Base-by-base conservation (phyloP, 35 echinoderm and acorn worm species). In the Strongylocentrotus purpuratus region DNA sequence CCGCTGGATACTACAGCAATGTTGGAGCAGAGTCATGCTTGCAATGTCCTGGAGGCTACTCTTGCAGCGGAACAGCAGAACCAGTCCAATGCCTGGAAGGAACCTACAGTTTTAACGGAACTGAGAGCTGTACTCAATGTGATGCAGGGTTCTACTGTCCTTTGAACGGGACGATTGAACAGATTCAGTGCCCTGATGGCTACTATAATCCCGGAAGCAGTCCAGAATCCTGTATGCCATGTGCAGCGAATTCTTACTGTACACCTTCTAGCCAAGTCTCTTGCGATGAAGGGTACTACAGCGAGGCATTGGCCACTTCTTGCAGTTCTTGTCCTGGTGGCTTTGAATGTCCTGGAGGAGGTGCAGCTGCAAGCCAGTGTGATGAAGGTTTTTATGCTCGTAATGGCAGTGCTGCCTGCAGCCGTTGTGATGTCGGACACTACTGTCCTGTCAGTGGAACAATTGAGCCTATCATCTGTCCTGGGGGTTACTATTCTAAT, bases 291-390 rank as follows among this genome's bases (percentile, higher is more conserved):
- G 97, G 98, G 33, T 96, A 96, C 32, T 97, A 99, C 86, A 99
- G 98, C 48, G 92, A 94, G 17, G 93, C 94, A 59, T 93, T 96
- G 28, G 86, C 95, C 5, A 96, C 95, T 25, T 55, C 61, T 4
- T 99, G 98, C 94, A 32, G 92, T 61, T 61, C 52, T 31, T 99
- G 98, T 46, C 98, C 96, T 48, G 97, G 94, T 47, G 98, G 98
- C 78, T 96, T 96, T 95, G 46, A 92, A 87, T 99, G 98, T 92
- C 87, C 94, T 61, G 55, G 61, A 0, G 95, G 86, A 15, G 93
- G 50, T 78, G 17, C 85, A 11, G 4, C 96, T 13, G 90, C 95
- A 13, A 60, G 46, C 9, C 47, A 88, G 7, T 99, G 98, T 90
- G 4, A 22, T 5, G 94, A 94, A 28, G 98, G 98, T 8, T 85